Base-by-base conservation (phyloP, 2,797 vertebrate genomes). In the Prionace glauca region DNA sequence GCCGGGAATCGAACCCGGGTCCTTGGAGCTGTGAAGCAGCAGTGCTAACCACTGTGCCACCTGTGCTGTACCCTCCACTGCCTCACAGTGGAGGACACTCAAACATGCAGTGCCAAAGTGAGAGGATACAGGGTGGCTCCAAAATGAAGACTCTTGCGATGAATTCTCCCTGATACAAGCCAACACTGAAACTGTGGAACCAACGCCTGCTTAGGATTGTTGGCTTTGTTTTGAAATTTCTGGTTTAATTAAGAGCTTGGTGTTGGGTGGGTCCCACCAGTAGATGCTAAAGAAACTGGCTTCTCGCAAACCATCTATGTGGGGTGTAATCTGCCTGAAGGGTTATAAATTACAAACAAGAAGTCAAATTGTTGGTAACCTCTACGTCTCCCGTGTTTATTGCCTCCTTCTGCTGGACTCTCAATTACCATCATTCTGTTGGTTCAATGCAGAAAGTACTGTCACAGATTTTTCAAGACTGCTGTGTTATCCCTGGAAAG, bases 261-360 rank as follows among this genome's bases (percentile, higher is more conserved):
- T 20, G 18, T n/a, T 65, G 88, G 56, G 88, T 91, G 60, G 88
- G 88, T 32, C 45, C 29, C 14, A n/a, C 60, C 60, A 32, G 65
- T 32, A 18, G 4, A 62, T n/a, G 29, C 88, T n/a, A 91, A 18
- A 84, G 45, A 84, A 91, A 32, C 32, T 91, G 3, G n/a, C 29
- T 8, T 90, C 60, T 60, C 32, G 2, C 29, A 65, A 9, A 91
- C 56, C 5, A n/a, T 65, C 88, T 91, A 29, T 18, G 16, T 60
- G 60, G 29, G 88, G 88, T 65, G 88, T 91, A 60, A 90, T 90
- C 87, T 90, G 87, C 87, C 87, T 62, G 56, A 87, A 50, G 45
- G 50, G 29, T 91, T 91, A 14, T 16, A 20, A 32, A 62, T 90
- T 62, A 62, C 29, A 90, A 90, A 50, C 22, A 3, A 26, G 2